Conservation (phyloP, 2,797 vertebrate species). For the Leptodactylus fallax region DNA sequence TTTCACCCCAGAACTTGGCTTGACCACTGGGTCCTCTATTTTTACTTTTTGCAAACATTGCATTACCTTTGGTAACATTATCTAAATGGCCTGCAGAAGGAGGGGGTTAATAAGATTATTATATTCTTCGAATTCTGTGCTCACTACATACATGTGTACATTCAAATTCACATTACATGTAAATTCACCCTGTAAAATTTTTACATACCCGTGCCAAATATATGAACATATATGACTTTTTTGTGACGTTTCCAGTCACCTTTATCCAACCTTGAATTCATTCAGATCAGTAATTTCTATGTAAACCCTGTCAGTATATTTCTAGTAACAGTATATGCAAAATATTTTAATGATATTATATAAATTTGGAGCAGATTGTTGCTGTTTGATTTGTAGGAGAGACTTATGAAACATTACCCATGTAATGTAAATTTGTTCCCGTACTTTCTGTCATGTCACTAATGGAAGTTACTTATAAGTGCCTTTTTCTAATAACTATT, state of each 20-base stretch:
- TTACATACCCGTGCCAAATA: not conserved
- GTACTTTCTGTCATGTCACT: constrained; percentile 67
- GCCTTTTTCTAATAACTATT: constrained; percentile 73
- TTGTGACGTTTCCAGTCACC: constrained; percentile 17
- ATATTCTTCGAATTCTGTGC: not conserved
- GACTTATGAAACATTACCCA: constrained; percentile 66
- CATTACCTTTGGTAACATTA: not conserved
- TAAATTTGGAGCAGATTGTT: constrained; percentile 58
- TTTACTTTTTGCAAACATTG: not conserved
- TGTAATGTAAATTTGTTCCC: constrained; percentile 69
- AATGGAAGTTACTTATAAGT: constrained; percentile 74
- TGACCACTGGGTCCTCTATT: no score
- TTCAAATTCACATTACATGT: not conserved
- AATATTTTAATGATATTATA: constrained; percentile 60
- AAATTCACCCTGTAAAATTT: not conserved
- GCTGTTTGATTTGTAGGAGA: constrained; percentile 64
- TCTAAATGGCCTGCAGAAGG: not conserved
- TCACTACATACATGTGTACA: not conserved
- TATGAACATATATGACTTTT: not conserved
- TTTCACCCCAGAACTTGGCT: no score
- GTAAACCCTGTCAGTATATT: constrained; percentile 49
- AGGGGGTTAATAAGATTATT: not conserved
- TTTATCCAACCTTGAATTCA: constrained; percentile 52
- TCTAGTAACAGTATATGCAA: constrained; percentile 45
- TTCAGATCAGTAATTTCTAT: constrained; percentile 40